Evolutionary conservation across 2,113 vertebrate species (phyloP).

Genomic region (Xenopus borealis): DNA sequence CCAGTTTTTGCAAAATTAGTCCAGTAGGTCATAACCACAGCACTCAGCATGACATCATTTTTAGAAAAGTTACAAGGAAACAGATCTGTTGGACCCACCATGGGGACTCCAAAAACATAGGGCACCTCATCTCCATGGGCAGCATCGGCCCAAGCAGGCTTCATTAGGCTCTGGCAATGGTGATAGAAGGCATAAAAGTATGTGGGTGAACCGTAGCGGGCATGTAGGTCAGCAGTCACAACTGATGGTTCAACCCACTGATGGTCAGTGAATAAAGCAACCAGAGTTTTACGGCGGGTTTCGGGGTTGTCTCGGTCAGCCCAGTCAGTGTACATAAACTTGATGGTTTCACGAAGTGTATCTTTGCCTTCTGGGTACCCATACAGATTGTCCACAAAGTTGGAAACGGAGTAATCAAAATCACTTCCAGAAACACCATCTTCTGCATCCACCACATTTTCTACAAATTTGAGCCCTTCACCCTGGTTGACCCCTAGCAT

Average conservation of each 20-base stretch:
- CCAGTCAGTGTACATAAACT: constrained; percentile 99
- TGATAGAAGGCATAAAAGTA: constrained; percentile 99
- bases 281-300: constrained; percentile 92
- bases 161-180: constrained; percentile 99
- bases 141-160: constrained; percentile 94
- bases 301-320: constrained; percentile 95
- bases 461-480: constrained; percentile 95
- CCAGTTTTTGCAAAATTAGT: constrained; percentile 99
- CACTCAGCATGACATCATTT: constrained; percentile 97
- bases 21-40: constrained; percentile 99
- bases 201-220: constrained; percentile 93
- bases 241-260: constrained; percentile 98
- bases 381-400: constrained; percentile 97
- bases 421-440: constrained; percentile 95
- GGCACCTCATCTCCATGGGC: constrained; percentile 97
- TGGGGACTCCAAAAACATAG: constrained; percentile 94
- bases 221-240: constrained; percentile 93
- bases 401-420: constrained; percentile 96
- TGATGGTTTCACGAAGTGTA: constrained; percentile 94
- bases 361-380: constrained; percentile 98
- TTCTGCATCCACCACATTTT: constrained; percentile 94
- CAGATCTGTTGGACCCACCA: constrained; percentile 96
- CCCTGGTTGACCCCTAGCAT: constrained; percentile 98
- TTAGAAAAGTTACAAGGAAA: constrained; percentile 99
- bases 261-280: constrained; percentile 97